Percentiles rank a stretch among this genome's conserved stretches.
Evolutionary conservation across 1,140 invertebrate species (phyloP).

Genomic region (Papilio polytes): DNA sequence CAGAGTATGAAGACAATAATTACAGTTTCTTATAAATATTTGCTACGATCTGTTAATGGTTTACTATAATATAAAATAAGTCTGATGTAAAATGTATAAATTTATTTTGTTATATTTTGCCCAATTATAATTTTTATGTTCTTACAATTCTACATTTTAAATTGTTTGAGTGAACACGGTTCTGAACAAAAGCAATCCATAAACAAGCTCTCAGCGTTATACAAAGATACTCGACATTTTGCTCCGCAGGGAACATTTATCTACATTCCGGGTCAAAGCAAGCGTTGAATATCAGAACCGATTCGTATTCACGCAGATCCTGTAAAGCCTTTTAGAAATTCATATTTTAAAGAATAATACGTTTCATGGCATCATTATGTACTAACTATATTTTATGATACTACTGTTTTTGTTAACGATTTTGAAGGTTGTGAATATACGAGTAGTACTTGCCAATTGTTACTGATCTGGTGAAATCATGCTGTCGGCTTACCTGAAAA

Average conservation of each 20-base stretch:
- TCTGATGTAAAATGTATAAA: background rate
- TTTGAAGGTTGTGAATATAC: background rate
- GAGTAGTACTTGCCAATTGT: background rate
- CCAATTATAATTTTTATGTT: conserved; percentile 2
- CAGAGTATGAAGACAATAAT: background rate
- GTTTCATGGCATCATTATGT: background rate
- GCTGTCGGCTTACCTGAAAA: background rate
- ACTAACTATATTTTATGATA: background rate
- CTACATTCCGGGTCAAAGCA: conserved; percentile 30
- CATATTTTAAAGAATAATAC: background rate
- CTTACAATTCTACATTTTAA: conserved; percentile 34
- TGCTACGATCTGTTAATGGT: background rate
- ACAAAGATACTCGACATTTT: conserved; percentile 23
- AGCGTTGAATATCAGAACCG: conserved; percentile 29
- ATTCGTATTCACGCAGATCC: conserved; percentile 33
- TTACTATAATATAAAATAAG: background rate
- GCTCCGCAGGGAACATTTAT: conserved; percentile 33
- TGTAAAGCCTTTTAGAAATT: background rate
- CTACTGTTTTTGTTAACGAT: background rate
- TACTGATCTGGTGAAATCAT: background rate
- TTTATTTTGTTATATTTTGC: too few species aligned
- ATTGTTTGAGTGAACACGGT: conserved; percentile 15
- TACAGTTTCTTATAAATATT: background rate
- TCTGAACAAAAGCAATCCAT: conserved; percentile 34
- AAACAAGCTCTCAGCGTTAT: conserved; percentile 29